Percentiles rank a stretch among this genome's conserved stretches.
Evolutionary conservation across 2,797 vertebrate species (phyloP).

Genomic region (Mormyrops attenuatus): DNA sequence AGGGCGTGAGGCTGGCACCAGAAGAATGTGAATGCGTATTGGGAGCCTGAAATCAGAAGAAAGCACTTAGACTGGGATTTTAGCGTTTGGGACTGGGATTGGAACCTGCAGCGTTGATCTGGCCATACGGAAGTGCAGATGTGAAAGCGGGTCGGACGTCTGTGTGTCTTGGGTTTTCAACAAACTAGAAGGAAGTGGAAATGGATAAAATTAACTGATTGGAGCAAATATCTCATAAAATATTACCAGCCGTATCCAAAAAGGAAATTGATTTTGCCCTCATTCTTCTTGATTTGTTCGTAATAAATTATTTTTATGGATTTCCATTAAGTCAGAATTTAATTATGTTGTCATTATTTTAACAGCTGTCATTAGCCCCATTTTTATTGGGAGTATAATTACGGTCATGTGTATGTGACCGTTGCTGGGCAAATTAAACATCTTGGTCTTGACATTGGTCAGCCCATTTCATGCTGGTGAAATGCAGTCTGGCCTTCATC

Average conservation of each 20-base stretch:
- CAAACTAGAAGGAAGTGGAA: not conserved
- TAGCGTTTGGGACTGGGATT: not conserved
- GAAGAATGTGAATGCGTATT: not conserved
- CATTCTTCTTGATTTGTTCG: not conserved
- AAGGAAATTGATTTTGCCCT: not conserved
- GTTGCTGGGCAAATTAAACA: not conserved
- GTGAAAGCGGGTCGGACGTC: not conserved
- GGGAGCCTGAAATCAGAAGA: not conserved
- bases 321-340: conserved; percentile 6
- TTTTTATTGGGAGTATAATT: not conserved
- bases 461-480: not conserved
- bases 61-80: not conserved
- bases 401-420: not conserved
- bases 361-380: conserved; percentile 5
- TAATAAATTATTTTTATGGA: not conserved
- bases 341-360: conserved; percentile 12
- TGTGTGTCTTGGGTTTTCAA: not conserved
- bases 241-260: not conserved
- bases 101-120: not conserved
- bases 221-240: not conserved
- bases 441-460: not conserved
- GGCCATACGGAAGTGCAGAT: not conserved
- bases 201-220: not conserved
- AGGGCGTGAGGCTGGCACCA: not conserved
- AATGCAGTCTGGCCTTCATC: not conserved